Base-by-base conservation (phyloP, 1,140 invertebrate genomes). In the Chrysomallon squamiferum region DNA sequence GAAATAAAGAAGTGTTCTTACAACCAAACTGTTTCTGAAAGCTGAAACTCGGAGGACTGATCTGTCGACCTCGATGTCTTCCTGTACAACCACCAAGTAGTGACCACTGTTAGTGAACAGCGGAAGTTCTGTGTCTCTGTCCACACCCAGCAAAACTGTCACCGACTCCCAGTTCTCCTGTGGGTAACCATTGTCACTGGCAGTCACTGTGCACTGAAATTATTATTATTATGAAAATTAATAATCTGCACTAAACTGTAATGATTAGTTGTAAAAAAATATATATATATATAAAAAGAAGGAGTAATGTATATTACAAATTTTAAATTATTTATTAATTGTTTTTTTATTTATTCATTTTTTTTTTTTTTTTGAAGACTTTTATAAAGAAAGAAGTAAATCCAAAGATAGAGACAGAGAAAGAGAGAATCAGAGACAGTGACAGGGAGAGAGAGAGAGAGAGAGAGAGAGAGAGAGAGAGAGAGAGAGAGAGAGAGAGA, bases 171-270 rank as follows among this genome's bases (percentile, higher is more conserved):
- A 50, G 22, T 70, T 64, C 20, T 35, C 32, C 29, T 15, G 41
- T 5, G 75, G 75, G 45, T 72, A 72, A 13, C 72, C 72, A 65
- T 71, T 73, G 62, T 77, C 75, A 47, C 54, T 62, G n/a, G 71
- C 72, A 25, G 50, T 32, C 11, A 74, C 69, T 22, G 57, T 65
- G 52, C 75, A 77, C 72, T 75, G 62, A 29, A 64, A 52, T 35
- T 30, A n/a, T 2, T 49, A 33, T 30, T 3, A 66, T 30, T 15
- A 35, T 15, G 41, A 61, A 43, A 43, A 43, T 43, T n/a, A 11
- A 11, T n/a, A 43, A 43, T 11, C n/a, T 11, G 9, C n/a, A n/a
- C 9, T 43, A n/a, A 43, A 43, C 9, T 43, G 9, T 43, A n/a
- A 43, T 43, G 9, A 43, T 11, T 43, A 43, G 9, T 11, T 43